Percentiles rank a stretch among this genome's conserved stretches.
These are phyloP conservation scores for Otus sunia DNA, from an alignment of 2,113 vertebrate species.

Conservation along the genomic window DNA sequence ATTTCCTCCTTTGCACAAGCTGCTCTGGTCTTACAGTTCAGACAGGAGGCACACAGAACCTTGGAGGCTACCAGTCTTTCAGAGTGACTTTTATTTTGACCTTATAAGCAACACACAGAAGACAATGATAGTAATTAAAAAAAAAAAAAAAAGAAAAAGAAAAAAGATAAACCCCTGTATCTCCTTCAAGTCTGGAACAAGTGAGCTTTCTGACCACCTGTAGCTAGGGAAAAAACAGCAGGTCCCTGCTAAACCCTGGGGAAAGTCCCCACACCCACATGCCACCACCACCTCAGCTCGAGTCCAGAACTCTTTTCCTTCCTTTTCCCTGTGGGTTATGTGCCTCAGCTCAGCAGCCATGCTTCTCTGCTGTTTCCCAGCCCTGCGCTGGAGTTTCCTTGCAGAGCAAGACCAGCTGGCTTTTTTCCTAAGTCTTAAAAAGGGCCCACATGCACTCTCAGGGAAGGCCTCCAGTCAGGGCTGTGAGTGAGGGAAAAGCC, in stretches of 20 bases:
- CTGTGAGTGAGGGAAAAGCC: not conserved
- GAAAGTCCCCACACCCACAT: conserved; percentile 49
- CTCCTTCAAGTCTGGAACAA: conserved; percentile 44
- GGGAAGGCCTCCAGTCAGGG: not conserved
- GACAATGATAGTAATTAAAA: not conserved
- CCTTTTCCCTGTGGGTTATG: not conserved
- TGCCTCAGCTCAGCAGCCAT: not conserved
- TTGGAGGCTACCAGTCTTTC: not conserved
- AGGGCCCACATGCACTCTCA: not conserved
- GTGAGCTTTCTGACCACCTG: conserved; percentile 17
- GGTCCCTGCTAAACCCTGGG: not conserved
- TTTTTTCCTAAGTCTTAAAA: not conserved
- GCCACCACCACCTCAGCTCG: not conserved
- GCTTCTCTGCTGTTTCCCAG: not conserved
- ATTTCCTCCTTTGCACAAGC: not conserved
- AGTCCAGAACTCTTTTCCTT: not conserved
- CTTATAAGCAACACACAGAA: not conserved
- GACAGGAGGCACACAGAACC: not conserved
- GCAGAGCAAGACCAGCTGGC: not conserved
- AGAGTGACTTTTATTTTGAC: not conserved
- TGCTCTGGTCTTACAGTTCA: not conserved
- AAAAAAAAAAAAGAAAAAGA: not conserved
- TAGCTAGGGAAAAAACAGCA: conserved; percentile 10
- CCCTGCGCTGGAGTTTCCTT: not conserved
- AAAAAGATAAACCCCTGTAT: not conserved